Evolutionary conservation across 2,113 vertebrate genomes (phyloP).

Genomic region (Amphiprion ocellaris): DNA sequence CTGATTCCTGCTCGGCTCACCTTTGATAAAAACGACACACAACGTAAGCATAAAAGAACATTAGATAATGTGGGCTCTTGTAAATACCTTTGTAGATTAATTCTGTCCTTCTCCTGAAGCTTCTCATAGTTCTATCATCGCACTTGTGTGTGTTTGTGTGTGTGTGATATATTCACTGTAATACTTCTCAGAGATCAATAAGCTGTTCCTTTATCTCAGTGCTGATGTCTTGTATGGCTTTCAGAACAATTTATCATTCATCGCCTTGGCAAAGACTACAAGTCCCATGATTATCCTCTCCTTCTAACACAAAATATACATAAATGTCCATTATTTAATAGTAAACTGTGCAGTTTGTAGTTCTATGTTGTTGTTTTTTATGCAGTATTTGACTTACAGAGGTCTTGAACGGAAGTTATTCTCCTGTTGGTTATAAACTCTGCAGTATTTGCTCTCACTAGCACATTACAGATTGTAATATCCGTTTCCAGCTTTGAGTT

Average conservation of each 20-base stretch:
- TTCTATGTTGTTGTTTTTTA: neutral
- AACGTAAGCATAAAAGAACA: neutral
- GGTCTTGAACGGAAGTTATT: conserved; percentile 11
- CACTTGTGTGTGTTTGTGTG: conserved; percentile 2
- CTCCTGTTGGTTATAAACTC: conserved; percentile 42
- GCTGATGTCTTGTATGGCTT: conserved; percentile 91
- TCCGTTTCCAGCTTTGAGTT: conserved; percentile 48
- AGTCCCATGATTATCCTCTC: conserved; percentile 47
- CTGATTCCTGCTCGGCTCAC: conserved; percentile 11
- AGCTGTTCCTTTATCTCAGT: conserved; percentile 89
- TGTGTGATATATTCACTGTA: conserved; percentile 95
- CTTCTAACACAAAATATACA: neutral
- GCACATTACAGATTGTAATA: conserved; percentile 50
- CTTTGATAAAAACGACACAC: neutral
- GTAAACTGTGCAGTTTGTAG: conserved; percentile 13
- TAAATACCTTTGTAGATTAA: neutral
- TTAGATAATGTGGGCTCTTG: neutral
- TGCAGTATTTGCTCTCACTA: conserved; percentile 22
- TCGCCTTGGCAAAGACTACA: conserved; percentile 80
- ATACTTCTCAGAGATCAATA: conserved; percentile 98
- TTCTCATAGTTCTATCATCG: neutral
- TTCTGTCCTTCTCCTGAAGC: neutral
- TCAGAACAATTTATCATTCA: conserved; percentile 95
- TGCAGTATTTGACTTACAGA: neutral
- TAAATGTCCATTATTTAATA: neutral